Conservation (phyloP, 2,113 vertebrate species). For the Myiozetetes cayanensis region DNA sequence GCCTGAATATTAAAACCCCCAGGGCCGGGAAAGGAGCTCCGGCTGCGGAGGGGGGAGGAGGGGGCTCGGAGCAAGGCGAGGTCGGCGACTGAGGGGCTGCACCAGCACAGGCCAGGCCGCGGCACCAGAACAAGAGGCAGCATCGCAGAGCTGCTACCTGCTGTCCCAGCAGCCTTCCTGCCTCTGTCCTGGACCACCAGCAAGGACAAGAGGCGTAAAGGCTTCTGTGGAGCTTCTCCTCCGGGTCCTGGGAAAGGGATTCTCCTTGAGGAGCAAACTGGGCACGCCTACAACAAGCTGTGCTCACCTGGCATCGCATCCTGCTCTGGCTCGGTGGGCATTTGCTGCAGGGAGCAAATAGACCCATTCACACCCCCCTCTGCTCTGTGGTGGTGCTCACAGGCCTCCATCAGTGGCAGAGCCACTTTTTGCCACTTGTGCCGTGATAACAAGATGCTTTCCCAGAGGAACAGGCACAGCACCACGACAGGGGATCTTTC, state of each 20-base stretch:
- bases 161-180: not conserved
- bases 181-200: not conserved
- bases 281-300: not conserved
- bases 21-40: not conserved
- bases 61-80: not conserved
- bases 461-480: not conserved
- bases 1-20: slow-evolving; percentile 82
- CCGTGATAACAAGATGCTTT: not conserved
- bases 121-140: not conserved
- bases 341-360: not conserved
- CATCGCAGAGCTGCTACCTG: not conserved
- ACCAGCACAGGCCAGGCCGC: not conserved
- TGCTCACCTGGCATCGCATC: accelerated
- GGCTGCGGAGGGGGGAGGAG: not conserved
- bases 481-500: not conserved
- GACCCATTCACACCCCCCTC: not conserved
- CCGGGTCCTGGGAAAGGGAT: not conserved
- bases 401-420: not conserved
- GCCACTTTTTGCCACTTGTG: not conserved
- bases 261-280: not conserved
- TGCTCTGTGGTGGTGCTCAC: not conserved
- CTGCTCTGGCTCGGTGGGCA: not conserved
- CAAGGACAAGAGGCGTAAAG: not conserved
- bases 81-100: not conserved
- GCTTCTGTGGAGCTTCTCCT: not conserved